Base-by-base conservation (phyloP, 1,140 invertebrate genomes). In the Drosophila pseudoananassae region DNA sequence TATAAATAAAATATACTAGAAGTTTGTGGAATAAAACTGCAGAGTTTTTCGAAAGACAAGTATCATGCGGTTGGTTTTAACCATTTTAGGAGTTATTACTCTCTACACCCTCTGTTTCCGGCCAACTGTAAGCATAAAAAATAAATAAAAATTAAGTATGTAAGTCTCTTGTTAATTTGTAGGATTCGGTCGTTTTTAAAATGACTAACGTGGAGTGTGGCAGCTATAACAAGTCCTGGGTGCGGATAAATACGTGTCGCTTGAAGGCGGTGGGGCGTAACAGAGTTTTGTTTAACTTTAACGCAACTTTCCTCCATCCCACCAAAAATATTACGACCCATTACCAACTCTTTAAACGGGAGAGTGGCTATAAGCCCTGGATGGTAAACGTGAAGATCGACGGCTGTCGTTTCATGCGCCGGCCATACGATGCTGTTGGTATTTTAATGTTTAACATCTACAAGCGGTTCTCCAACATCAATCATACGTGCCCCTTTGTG, bases 351-450 rank as follows among this genome's bases (percentile, higher is more conserved):
- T 65, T 49, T 3, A 60, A 65, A 7, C n/a, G 61, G 45, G 56
- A 15, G 9, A 65, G 9, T 23, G 61, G 61, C 31, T 65, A 61
- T 20, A 61, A 40, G 31, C 61, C 61, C 9, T 65, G 56, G 61
- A 45, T 65, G 2, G 0, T 65, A 0, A 65, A 65, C 23, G 0
- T 12, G 0, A 38, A 15, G 9, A 40, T 65, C 31, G 31, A 65
- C 14, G 43, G 56, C 1, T 65, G 56, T 40, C 45, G 45, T 6
- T 65, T 40, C 17, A 4, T 61, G 45, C 43, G 56, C 0, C 40
- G 2, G 7, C 57, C 61, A 1, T 65, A 65, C 5, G n/a, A 61
- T 49, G 23, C 56, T 2, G 0, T 65, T 12, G 61, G 31, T 5
- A 61, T 61, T n/a, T 15, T 65, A 1, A 3, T 65, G 8, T 65